These are phyloP conservation scores for Lagria hirta DNA, from an alignment of 2,888 invertebrate genomes.

Conservation along the genomic window DNA sequence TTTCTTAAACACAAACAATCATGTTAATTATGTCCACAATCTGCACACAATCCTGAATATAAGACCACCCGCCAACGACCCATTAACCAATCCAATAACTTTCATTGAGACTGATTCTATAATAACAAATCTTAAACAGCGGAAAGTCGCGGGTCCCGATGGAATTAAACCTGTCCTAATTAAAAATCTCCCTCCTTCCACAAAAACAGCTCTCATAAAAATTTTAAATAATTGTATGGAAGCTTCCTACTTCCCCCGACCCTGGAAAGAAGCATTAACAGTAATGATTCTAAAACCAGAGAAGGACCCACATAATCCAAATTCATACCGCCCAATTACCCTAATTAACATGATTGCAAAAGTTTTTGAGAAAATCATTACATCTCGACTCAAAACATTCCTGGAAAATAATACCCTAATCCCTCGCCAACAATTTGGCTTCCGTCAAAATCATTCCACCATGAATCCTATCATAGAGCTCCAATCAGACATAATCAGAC, in stretches of 20 bases:
- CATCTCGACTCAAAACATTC: background rate
- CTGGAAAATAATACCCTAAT: slow-evolving; percentile 1
- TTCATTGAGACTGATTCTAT: background rate
- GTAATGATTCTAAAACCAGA: slow-evolving; percentile 5
- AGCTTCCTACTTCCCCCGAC: background rate
- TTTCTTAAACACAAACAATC: too few species aligned
- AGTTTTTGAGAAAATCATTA: slow-evolving; percentile 6
- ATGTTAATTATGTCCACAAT: too few species aligned
- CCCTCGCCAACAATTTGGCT: slow-evolving; percentile 9
- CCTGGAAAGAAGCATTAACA: background rate
- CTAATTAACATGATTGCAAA: slow-evolving; percentile 1
- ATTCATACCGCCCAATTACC: slow-evolving; percentile 7
- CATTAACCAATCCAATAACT: background rate
- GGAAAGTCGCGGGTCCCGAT: background rate
- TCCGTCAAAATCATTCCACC: slow-evolving; percentile 1
- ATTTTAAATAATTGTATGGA: slow-evolving; percentile 2
- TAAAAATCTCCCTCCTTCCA: background rate
- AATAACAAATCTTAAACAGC: background rate
- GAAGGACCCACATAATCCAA: background rate
- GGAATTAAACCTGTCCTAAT: background rate
- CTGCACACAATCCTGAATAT: too few species aligned
- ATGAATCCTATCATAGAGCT: background rate
- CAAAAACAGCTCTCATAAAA: background rate
- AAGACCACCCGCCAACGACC: too few species aligned
- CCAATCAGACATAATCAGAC: background rate